phyloP scores from a whole-genome alignment of 2,797 vertebrate genomes.

The Hapalemur alaotrensis region DNA sequence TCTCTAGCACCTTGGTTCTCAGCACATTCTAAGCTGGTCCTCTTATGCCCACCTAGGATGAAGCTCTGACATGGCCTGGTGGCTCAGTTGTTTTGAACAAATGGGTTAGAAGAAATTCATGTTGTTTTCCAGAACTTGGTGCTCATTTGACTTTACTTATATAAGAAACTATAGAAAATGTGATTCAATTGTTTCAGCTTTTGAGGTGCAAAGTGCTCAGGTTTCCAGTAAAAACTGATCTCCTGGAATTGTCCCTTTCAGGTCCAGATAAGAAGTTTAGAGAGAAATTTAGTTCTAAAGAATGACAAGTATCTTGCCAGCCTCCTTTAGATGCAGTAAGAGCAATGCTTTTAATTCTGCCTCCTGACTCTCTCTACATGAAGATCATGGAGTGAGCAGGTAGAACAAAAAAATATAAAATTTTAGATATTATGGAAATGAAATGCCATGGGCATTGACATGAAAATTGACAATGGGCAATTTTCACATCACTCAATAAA shows the following conservation, averaged over 20 bases:
- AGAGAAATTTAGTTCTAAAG: slow-evolving; percentile 39
- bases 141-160: slow-evolving; percentile 17
- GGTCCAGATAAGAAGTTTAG: slow-evolving; percentile 26
- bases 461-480: slow-evolving; percentile 45
- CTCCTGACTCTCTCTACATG: slow-evolving; percentile 19
- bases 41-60: background rate
- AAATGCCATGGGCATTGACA: background rate
- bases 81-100: background rate
- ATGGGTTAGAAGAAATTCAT: background rate
- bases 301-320: background rate
- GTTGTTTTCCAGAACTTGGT: background rate
- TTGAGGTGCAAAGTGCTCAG: background rate
- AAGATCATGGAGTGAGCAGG: slow-evolving; percentile 37
- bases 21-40: background rate
- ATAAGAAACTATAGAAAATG: background rate
- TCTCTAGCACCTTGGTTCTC: background rate
- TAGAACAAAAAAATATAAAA: slow-evolving; percentile 54
- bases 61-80: background rate
- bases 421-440: slow-evolving; percentile 63
- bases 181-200: background rate
- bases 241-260: slow-evolving; percentile 11
- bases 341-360: slow-evolving; percentile 59
- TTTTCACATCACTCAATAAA: slow-evolving; percentile 71
- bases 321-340: slow-evolving; percentile 47
- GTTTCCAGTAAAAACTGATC: slow-evolving; percentile 47